Evolutionary conservation across 2,888 invertebrate genomes (phyloP).

Genomic region (Drosophila nigritarsus): DNA sequence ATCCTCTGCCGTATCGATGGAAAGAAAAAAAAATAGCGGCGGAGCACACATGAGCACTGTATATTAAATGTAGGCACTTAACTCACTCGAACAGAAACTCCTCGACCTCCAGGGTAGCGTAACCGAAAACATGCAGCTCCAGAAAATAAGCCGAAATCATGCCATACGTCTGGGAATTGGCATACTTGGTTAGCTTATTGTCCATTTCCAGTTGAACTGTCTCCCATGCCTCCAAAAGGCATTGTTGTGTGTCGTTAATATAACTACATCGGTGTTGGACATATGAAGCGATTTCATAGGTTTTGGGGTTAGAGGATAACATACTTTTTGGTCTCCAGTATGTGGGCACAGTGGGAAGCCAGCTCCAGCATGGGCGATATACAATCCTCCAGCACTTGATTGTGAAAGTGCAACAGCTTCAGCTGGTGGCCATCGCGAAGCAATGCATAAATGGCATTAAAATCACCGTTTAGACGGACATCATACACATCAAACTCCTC

Average conservation of each 20-base stretch:
- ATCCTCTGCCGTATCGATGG: slow-evolving; percentile 86
- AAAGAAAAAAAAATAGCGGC: neutral
- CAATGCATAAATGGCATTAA: slow-evolving; percentile 89
- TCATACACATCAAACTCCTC: slow-evolving; percentile 88
- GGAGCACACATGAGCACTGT: slow-evolving; percentile 30
- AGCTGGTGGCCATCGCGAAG: slow-evolving; percentile 88
- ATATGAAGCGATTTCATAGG: neutral
- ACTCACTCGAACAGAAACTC: slow-evolving; percentile 84
- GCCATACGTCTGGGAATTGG: slow-evolving; percentile 91
- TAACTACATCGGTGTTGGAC: slow-evolving; percentile 77
- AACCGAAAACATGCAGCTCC: slow-evolving; percentile 94
- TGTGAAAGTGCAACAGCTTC: slow-evolving; percentile 86
- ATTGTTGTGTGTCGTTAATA: slow-evolving; percentile 91
- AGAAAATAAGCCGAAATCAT: slow-evolving; percentile 96
- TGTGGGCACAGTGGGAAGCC: slow-evolving; percentile 90
- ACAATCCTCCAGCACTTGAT: slow-evolving; percentile 81
- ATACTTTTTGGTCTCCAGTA: slow-evolving; percentile 88
- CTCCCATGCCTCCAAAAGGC: slow-evolving; percentile 96
- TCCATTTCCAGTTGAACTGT: slow-evolving; percentile 97
- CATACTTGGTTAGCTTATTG: slow-evolving; percentile 95
- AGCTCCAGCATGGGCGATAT: slow-evolving; percentile 85
- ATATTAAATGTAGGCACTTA: slow-evolving; percentile 15
- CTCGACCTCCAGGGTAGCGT: slow-evolving; percentile 84
- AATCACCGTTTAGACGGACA: slow-evolving; percentile 89
- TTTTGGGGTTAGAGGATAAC: neutral